Percentiles rank a stretch among this genome's conserved stretches.
Conservation (phyloP, 1,140 invertebrate species). For the Philopotamus ludificatus region DNA sequence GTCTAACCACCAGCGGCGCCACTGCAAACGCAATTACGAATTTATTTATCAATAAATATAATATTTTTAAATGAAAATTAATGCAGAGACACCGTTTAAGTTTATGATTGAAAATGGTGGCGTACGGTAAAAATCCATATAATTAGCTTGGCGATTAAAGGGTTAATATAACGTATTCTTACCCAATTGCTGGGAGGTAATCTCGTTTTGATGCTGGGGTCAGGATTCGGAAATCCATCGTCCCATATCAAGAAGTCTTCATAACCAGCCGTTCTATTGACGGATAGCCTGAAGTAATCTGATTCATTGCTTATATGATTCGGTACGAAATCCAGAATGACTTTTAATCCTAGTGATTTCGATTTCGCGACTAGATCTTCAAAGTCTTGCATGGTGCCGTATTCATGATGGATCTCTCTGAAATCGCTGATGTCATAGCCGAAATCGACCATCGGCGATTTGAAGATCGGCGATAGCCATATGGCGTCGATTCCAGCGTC, state of each 20-base stretch:
- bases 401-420: conserved; percentile 66
- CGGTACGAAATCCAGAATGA: conserved; percentile 67
- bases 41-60: no score
- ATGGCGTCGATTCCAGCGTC: conserved; percentile 59
- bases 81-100: no score
- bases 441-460: conserved; percentile 67
- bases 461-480: conserved; percentile 73
- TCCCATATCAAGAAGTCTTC: conserved; percentile 72
- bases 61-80: no score
- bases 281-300: conserved; percentile 68
- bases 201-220: conserved; percentile 24
- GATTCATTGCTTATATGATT: conserved; percentile 74
- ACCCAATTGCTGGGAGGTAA: conserved; percentile 60
- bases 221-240: conserved; percentile 47
- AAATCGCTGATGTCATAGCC: conserved; percentile 80
- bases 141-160: no score
- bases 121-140: no score
- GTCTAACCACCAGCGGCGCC: no score
- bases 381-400: conserved; percentile 74
- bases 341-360: conserved; percentile 52
- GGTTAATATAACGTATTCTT: conserved; percentile 17
- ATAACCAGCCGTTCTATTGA: conserved; percentile 55
- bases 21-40: no score
- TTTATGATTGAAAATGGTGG: no score
- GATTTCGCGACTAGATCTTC: conserved; percentile 61